These are phyloP conservation scores for Drosophila trapezifrons DNA, from an alignment of 1,140 invertebrate genomes.

Conservation along the genomic window DNA sequence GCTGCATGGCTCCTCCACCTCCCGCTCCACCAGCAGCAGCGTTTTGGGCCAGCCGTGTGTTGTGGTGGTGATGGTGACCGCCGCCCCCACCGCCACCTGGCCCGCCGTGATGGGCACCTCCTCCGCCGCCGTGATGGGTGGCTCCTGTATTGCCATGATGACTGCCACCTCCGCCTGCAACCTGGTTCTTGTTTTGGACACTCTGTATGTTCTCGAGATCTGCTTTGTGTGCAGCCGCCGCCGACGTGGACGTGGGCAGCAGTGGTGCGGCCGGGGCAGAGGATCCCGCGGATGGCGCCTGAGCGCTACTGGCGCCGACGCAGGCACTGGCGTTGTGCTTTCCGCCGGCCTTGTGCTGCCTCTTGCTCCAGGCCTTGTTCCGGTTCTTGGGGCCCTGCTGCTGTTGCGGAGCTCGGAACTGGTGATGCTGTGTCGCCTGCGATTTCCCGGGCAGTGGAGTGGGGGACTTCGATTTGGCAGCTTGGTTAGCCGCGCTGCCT, in stretches of 20 bases:
- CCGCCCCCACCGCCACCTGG: slow-evolving; percentile 25
- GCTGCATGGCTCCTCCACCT: slow-evolving; percentile 59
- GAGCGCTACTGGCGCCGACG: slow-evolving; percentile 32
- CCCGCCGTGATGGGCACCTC: slow-evolving; percentile 47
- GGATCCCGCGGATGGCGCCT: slow-evolving; percentile 23
- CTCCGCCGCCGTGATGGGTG: slow-evolving; percentile 30
- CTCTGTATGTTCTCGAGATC: slow-evolving; percentile 83
- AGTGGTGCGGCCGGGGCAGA: slow-evolving; percentile 30
- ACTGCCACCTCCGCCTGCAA: slow-evolving; percentile 31
- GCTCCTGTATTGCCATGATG: slow-evolving; percentile 33
- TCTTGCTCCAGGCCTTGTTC: slow-evolving; percentile 77
- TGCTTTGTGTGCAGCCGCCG: slow-evolving; percentile 66
- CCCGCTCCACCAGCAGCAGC: slow-evolving; percentile 44
- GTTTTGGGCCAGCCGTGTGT: slow-evolving; percentile 65
- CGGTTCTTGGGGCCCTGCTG: slow-evolving; percentile 62
- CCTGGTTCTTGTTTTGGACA: slow-evolving; percentile 81
- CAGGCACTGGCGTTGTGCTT: slow-evolving; percentile 53
- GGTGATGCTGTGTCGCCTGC: slow-evolving; percentile 63
- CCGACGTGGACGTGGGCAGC: slow-evolving; percentile 25
- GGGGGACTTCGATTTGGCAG: slow-evolving; percentile 52
- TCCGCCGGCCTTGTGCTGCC: slow-evolving; percentile 68
- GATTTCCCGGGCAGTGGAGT: slow-evolving; percentile 55
- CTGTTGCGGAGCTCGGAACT: slow-evolving; percentile 80
- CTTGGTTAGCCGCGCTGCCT: slow-evolving; percentile 17
- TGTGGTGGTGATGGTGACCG: slow-evolving; percentile 65